These are phyloP conservation scores for Microtus ochrogaster DNA, from an alignment of 2,113 vertebrate genomes.

Conservation along the genomic window DNA sequence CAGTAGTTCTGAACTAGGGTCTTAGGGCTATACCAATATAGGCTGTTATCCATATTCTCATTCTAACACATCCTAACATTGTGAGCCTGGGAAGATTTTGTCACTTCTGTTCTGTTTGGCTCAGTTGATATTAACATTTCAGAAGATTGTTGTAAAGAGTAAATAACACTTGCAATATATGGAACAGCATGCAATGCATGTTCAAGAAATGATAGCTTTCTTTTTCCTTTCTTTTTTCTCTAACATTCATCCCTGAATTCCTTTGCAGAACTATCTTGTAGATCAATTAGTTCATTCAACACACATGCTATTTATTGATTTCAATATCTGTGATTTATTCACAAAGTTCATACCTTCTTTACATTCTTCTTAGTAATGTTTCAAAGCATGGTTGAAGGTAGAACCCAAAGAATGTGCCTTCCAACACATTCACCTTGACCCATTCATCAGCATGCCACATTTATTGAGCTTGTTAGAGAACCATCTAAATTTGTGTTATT, in stretches of 20 bases:
- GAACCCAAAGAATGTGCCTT: not conserved
- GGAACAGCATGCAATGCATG: not conserved
- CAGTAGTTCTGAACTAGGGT: not conserved
- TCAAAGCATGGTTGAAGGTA: not conserved
- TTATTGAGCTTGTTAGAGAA: not conserved
- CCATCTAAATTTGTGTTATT: not conserved
- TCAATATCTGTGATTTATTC: constrained; percentile 34
- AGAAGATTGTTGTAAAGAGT: constrained; percentile 14
- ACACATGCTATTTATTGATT: constrained; percentile 10
- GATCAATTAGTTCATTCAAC: constrained; percentile 10
- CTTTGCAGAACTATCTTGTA: constrained; percentile 29
- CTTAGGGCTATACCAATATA: not conserved
- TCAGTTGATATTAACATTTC: constrained; percentile 1
- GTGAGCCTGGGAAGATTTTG: constrained; percentile 24
- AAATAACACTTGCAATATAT: not conserved
- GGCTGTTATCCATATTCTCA: not conserved
- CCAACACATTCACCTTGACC: not conserved
- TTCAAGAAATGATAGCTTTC: not conserved
- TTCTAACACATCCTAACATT: not conserved
- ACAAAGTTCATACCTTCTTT: constrained; percentile 47
- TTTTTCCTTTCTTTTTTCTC: not conserved
- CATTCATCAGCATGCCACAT: not conserved
- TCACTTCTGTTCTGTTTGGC: not conserved
- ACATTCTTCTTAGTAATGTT: constrained; percentile 51
- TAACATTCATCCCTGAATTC: constrained; percentile 7